Evolutionary conservation across 2,113 vertebrate species (phyloP).

Genomic region (Mesocricetus auratus): DNA sequence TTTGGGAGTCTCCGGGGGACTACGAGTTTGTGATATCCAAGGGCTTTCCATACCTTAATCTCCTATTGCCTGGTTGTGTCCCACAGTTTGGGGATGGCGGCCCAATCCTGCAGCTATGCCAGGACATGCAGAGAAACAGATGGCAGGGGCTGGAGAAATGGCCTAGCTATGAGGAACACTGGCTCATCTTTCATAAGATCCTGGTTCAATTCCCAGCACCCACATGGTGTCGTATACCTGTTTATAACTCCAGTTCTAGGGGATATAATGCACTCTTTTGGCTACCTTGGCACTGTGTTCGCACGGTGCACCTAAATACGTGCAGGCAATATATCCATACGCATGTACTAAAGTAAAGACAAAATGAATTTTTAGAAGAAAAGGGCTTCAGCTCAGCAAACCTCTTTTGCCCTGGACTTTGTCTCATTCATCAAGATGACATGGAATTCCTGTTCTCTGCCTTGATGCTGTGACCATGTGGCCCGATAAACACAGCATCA

Average conservation of each 20-base stretch:
- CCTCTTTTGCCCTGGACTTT: background rate
- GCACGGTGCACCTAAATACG: background rate
- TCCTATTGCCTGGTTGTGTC: background rate
- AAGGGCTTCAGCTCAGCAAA: background rate
- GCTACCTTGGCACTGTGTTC: background rate
- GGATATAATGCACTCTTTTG: background rate
- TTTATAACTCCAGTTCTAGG: background rate
- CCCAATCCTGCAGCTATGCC: background rate
- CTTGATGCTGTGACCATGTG: background rate
- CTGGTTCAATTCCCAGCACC: background rate
- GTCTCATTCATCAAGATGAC: slow-evolving; percentile 33
- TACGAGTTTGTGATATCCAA: background rate
- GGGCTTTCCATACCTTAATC: background rate
- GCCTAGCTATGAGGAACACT: background rate
- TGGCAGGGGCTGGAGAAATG: background rate
- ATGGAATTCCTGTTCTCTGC: slow-evolving; percentile 39
- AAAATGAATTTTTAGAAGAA: background rate
- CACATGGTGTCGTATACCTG: background rate
- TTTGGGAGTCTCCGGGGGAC: background rate
- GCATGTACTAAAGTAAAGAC: background rate
- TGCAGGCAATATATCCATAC: background rate
- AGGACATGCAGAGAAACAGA: background rate
- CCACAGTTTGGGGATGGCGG: background rate
- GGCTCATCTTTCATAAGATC: background rate
- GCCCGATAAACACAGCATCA: slow-evolving; percentile 52